Percentiles rank a stretch among this genome's conserved stretches.
Conservation (phyloP, 2,888 invertebrate genomes). For the Mesochorus sp. region DNA sequence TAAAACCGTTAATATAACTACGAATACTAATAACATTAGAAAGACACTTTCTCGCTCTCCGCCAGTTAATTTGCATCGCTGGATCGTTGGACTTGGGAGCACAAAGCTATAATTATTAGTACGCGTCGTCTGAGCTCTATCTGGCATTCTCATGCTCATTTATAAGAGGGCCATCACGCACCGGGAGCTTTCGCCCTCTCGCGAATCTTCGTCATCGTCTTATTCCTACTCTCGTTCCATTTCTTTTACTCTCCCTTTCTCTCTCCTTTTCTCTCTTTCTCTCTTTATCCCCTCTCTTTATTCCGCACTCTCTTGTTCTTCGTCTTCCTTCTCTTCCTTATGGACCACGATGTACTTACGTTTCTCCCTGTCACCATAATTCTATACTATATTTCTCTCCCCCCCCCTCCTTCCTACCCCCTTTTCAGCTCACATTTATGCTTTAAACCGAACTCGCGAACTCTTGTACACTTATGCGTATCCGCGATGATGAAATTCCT, state of each 20-base stretch:
- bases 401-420: conserved; percentile 9
- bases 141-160: conserved; percentile 74
- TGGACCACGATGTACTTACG: conserved; percentile 4
- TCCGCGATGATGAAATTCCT: conserved; percentile 74
- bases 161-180: conserved; percentile 71
- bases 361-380: too few species aligned
- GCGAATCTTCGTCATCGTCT: conserved; percentile 55
- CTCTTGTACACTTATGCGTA: conserved; percentile 43
- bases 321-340: conserved; percentile 31
- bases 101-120: conserved; percentile 81
- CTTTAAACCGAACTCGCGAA: conserved; percentile 37
- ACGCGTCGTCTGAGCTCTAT: conserved; percentile 78
- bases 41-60: conserved; percentile 41
- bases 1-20: conserved; percentile 24
- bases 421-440: background rate
- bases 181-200: conserved; percentile 34
- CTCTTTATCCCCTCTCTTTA: conserved; percentile 1
- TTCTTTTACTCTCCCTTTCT: conserved; percentile 5
- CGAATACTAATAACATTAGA: conserved; percentile 44
- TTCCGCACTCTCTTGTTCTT: conserved; percentile 30
- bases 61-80: conserved; percentile 74
- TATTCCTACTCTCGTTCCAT: conserved; percentile 32
- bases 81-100: conserved; percentile 68
- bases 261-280: conserved; percentile 23
- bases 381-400: background rate